These are phyloP conservation scores for Epirrhoe tristata DNA, from an alignment of 2,888 invertebrate genomes.

Conservation along the genomic window DNA sequence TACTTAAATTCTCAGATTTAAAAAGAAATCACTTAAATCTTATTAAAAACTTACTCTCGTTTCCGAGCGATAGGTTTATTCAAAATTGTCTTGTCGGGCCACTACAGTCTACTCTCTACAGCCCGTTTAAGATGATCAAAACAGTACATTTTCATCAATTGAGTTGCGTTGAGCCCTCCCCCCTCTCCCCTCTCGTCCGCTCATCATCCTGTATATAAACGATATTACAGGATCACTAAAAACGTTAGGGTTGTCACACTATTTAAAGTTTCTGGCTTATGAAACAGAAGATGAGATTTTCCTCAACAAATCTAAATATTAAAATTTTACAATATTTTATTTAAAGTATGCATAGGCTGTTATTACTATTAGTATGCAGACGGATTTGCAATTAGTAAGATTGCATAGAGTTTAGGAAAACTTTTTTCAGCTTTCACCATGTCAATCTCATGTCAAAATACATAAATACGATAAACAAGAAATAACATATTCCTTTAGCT, in stretches of 20 bases:
- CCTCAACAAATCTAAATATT: too few relatives aligned
- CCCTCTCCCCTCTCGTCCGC: constrained; percentile 35
- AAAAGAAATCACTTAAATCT: constrained; percentile 6
- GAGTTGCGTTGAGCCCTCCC: constrained; percentile 57
- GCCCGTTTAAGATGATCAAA: constrained; percentile 64
- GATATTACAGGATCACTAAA: constrained; percentile 58
- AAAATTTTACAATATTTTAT: too few relatives aligned
- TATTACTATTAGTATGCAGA: too few relatives aligned
- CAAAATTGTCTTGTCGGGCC: constrained; percentile 39
- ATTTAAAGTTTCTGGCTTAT: neutral
- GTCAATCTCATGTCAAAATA: too few relatives aligned
- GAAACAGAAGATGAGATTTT: too few relatives aligned
- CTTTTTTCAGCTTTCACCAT: too few relatives aligned
- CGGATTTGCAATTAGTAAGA: too few relatives aligned
- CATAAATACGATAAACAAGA: too few relatives aligned
- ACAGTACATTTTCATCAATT: constrained; percentile 79
- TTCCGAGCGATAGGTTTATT: constrained; percentile 39
- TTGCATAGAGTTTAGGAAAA: too few relatives aligned
- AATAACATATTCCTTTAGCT: too few relatives aligned
- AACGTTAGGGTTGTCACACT: constrained; percentile 54
- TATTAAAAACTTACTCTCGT: constrained; percentile 14
- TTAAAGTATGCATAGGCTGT: too few relatives aligned
- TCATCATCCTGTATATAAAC: constrained; percentile 64
- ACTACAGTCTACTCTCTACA: constrained; percentile 37
- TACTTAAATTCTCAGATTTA: constrained; percentile 4